phyloP scores from a whole-genome alignment of 2,113 vertebrate genomes.

The Aphyosemion australe region DNA sequence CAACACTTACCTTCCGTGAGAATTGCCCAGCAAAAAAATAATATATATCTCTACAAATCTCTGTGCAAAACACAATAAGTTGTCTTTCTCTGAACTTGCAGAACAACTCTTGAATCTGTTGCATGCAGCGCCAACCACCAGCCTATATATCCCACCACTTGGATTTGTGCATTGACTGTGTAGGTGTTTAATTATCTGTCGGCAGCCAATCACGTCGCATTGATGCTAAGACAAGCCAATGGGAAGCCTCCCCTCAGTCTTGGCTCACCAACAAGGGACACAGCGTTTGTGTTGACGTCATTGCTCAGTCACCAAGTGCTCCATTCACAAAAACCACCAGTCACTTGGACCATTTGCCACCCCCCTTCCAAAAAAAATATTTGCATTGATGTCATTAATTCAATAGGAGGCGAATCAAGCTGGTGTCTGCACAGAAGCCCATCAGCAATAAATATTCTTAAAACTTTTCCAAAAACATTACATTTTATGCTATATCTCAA shows the following conservation, averaged over 20 bases:
- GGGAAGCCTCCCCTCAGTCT: slow-evolving; percentile 54
- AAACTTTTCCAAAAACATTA: slow-evolving; percentile 64
- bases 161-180: slow-evolving; percentile 81
- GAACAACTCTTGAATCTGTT: slow-evolving; percentile 76
- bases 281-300: slow-evolving; percentile 79
- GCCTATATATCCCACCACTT: slow-evolving; percentile 88
- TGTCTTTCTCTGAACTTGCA: slow-evolving; percentile 75
- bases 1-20: slow-evolving; percentile 71
- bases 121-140: slow-evolving; percentile 64
- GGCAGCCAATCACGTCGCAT: slow-evolving; percentile 78
- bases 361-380: slow-evolving; percentile 38
- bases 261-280: slow-evolving; percentile 65
- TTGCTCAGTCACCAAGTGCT: slow-evolving; percentile 77
- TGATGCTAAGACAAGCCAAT: slow-evolving; percentile 67
- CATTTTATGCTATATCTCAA: slow-evolving; percentile 58
- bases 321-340: slow-evolving; percentile 86
- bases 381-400: slow-evolving; percentile 81
- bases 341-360: slow-evolving; percentile 70
- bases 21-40: slow-evolving; percentile 59
- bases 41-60: slow-evolving; percentile 51
- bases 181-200: slow-evolving; percentile 83
- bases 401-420: slow-evolving; percentile 56
- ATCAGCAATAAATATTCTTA: slow-evolving; percentile 71
- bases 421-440: slow-evolving; percentile 56
- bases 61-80: slow-evolving; percentile 61